Evolutionary conservation across 2,888 invertebrate species (phyloP), one percentile per base, ranked within the genome.

Genomic region (Drosophila imparisetae): DNA sequence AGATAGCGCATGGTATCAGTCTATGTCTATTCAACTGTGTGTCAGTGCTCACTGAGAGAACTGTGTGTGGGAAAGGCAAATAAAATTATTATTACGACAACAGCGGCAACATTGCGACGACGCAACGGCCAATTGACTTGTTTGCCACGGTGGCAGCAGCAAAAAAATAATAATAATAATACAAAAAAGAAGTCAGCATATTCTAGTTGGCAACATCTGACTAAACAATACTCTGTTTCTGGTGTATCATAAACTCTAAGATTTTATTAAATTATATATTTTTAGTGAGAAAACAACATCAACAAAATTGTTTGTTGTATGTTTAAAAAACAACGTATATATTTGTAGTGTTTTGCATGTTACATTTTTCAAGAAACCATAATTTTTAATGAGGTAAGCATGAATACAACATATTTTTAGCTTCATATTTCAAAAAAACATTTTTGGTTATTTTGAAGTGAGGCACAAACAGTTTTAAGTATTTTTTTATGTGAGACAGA

Each of bases 21-120:
- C 32, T 49, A 53, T 11, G 24, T 45, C 24, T 42, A 24, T 40
- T 24, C 49, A 10, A 34, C n/a, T 40, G n/a, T 36, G 27, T 32
- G 24, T 49, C 11, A 13, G 57, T 42, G 32, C 63, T 6, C 15
- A 4, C 24, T 2, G 30, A 10, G 24, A 36, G n/a, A 45, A 8
- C 8, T 75, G 61, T 76, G 57, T 85, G 88, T 83, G 83, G 86
- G 86, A 85, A 86, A 81, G 62, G 83, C 79, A 81, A 83, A 81
- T 81, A 88, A 82, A 83, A 85, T 79, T 68, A 85, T 88, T 85
- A 81, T 75, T 75, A 70, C 75, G 72, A 69, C 60, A 49, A 64
- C 69, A 52, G 38, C 64, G 74, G 69, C 62, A 55, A 49, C 52
- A 48, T 55, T 42, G 49, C 34, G 34, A 54, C 64, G 24, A 29